Conservation (phyloP, 1,140 invertebrate genomes). For the Zaprionus africanus region DNA sequence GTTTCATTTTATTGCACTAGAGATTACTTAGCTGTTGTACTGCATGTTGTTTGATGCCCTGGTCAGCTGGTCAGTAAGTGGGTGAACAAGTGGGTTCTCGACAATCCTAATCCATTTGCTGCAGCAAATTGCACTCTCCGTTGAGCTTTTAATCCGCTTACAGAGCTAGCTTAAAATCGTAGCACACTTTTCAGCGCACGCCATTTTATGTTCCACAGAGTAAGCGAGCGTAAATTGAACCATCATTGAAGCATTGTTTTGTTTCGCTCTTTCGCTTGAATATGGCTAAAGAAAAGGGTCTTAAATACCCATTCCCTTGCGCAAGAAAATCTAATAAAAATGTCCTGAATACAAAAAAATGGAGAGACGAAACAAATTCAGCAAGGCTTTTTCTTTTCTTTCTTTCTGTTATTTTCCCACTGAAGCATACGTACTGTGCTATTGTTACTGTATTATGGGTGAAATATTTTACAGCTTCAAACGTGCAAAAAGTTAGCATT, state of each 20-base stretch:
- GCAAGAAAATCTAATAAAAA: slow-evolving; percentile 34
- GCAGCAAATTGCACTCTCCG: slow-evolving; percentile 55
- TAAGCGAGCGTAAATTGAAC: slow-evolving; percentile 18
- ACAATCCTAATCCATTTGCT: slow-evolving; percentile 45
- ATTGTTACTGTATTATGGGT: slow-evolving; percentile 26
- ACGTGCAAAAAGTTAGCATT: slow-evolving; percentile 57
- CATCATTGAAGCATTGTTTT: slow-evolving; percentile 18
- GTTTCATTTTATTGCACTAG: background rate
- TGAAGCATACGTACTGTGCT: slow-evolving; percentile 25
- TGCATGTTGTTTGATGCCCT: slow-evolving; percentile 10
- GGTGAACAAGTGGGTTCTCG: slow-evolving; percentile 23
- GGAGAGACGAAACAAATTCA: background rate
- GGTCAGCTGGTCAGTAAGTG: background rate
- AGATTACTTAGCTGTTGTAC: background rate
- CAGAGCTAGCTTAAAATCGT: slow-evolving; percentile 28
- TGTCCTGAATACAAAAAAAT: slow-evolving; percentile 1
- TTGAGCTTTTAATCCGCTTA: slow-evolving; percentile 62
- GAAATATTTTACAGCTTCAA: slow-evolving; percentile 63
- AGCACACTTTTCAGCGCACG: slow-evolving; percentile 45
- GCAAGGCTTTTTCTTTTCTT: background rate
- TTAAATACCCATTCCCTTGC: background rate
- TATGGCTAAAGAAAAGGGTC: background rate
- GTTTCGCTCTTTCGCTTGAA: background rate
- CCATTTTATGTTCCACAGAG: slow-evolving; percentile 25
- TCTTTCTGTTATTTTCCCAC: background rate